Base-by-base conservation (phyloP, 2,888 invertebrate species). In the Troilus luridus region DNA sequence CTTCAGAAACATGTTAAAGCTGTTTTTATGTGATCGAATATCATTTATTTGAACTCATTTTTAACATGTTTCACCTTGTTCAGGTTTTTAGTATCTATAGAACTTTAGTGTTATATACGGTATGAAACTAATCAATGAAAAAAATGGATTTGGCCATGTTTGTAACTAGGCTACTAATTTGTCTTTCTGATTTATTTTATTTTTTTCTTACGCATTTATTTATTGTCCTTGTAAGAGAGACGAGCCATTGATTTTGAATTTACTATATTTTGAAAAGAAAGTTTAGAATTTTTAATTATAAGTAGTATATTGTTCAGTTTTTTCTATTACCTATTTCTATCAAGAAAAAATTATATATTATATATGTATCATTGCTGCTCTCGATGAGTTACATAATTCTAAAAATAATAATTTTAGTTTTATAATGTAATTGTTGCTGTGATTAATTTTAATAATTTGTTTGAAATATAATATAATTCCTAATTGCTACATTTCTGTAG, bases 341-440 rank as follows among this genome's bases (percentile, higher is more conserved):
- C 11, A 14, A 56, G 12, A 85, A 21, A 85, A 56, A 56, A n/a
- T 54, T 27, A 72, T 14, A 59, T 12, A 12, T 12, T 59, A 59
- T 59, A 72, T 27, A 67, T 77, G 2, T 77, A 77, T 77, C 27
- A 41, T 41, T 77, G 72, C 72, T 85, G 56, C 85, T 56, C 56
- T 85, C 56, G 9, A 85, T 54, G 85, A 85, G 56, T 85, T 85
- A 10, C 17, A 54, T 85, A 56, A 85, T 85, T 85, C 54, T 85
- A 85, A 85, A 85, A 14, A 77, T 85, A 10, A 58, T 85, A 85
- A 85, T 85, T 85, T 85, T 85, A 85, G 85, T 85, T 85, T 85
- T 85, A 85, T 85, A 85, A 85, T 56, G 56, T 85, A 85, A 85
- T 85, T 85, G 56, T 85, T 85, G 85, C 85, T 85, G 85, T 85